Evolutionary conservation across 2,797 vertebrate species (phyloP).

Genomic region (Rhadinocentrus ornatus): DNA sequence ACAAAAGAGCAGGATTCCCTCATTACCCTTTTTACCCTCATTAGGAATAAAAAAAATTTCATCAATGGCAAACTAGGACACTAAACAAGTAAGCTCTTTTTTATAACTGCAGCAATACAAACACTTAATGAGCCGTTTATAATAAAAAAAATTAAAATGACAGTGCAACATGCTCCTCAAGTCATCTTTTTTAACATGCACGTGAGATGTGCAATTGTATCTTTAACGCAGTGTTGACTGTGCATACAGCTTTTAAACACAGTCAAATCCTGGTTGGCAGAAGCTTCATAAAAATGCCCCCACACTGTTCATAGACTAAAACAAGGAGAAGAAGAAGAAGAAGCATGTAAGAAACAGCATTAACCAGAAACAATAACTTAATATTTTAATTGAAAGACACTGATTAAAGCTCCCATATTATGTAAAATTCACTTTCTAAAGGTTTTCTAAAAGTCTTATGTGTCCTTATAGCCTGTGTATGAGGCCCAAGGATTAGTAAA

Average conservation of each 20-base stretch:
- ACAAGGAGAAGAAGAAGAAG: not conserved
- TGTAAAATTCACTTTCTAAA: no score
- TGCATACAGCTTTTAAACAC: conserved; percentile 7
- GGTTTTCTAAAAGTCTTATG: no score
- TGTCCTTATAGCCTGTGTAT: no score
- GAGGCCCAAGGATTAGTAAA: no score
- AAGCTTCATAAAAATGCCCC: conserved; percentile 21
- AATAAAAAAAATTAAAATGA: no score
- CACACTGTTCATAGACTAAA: not conserved
- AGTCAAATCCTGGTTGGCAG: conserved; percentile 33
- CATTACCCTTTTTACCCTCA: conserved; percentile 59
- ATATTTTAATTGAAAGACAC: no score
- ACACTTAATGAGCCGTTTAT: not conserved
- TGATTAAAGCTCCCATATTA: no score
- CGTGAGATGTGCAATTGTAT: not conserved
- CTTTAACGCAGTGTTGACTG: not conserved
- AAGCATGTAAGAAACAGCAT: not conserved
- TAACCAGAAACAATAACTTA: not conserved
- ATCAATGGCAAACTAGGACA: conserved; percentile 15
- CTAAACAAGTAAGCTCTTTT: not conserved
- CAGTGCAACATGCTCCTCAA: not conserved
- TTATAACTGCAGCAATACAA: not conserved
- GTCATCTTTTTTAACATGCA: not conserved
- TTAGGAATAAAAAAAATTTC: conserved; percentile 41
- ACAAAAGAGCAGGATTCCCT: conserved; percentile 70